phyloP scores from a whole-genome alignment of 2,113 vertebrate genomes.

The Zeus faber region DNA sequence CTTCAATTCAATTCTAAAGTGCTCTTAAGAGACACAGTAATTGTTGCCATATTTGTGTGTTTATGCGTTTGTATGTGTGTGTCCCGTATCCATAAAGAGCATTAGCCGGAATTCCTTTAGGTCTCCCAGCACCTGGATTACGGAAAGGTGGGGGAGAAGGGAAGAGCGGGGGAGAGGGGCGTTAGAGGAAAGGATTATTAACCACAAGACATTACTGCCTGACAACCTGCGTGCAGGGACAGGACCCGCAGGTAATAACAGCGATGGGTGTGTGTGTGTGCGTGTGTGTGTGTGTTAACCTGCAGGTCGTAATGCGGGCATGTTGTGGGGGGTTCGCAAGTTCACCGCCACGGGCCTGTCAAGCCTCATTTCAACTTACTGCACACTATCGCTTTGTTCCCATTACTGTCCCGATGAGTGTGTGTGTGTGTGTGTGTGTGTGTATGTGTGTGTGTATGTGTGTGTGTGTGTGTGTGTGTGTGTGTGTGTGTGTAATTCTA shows the following conservation, averaged over 20 bases:
- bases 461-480: constrained; percentile 5
- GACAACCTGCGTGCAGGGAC: constrained; percentile 60
- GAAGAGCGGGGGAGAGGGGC: neutral
- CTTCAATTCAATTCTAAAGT: too few species aligned
- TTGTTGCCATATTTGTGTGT: constrained; percentile 22
- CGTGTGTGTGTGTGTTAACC: constrained; percentile 20
- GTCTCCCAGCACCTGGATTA: constrained; percentile 39
- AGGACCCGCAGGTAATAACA: constrained; percentile 34
- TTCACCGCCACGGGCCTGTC: constrained; percentile 25
- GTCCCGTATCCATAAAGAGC: constrained; percentile 4
- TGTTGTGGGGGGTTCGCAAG: too few species aligned
- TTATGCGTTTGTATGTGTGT: constrained; percentile 4
- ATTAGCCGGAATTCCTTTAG: constrained; percentile 10
- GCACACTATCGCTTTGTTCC: constrained; percentile 6
- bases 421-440: constrained; percentile 6
- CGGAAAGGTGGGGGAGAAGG: constrained; percentile 12
- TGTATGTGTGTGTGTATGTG: constrained; percentile 1
- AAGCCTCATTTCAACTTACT: constrained; percentile 51
- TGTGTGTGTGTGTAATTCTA: constrained; percentile 12
- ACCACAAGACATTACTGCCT: constrained; percentile 45
- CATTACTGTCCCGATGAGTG: constrained; percentile 15
- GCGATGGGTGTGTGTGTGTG: constrained; percentile 19
- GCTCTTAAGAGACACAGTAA: too few species aligned
- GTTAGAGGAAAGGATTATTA: constrained; percentile 47
- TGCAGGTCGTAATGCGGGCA: too few species aligned